These are phyloP conservation scores for Coelogynopora nodosa DNA, from an alignment of 2,888 invertebrate species.

Conservation along the genomic window DNA sequence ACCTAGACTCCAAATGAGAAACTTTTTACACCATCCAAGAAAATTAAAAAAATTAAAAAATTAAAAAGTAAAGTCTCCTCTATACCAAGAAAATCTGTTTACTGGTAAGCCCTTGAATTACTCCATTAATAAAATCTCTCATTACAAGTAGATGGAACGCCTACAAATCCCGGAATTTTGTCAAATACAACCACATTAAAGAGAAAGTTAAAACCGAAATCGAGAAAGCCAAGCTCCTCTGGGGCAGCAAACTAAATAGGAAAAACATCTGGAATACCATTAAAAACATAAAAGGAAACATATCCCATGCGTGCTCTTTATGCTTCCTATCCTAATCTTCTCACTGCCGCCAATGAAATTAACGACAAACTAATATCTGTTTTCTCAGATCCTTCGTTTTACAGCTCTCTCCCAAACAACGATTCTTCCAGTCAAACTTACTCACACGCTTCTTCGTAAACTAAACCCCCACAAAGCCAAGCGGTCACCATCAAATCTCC, in stretches of 20 bases:
- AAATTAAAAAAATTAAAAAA: too few relatives aligned
- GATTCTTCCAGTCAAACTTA: constrained; percentile 19
- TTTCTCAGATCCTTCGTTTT: background rate
- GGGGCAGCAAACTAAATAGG: background rate
- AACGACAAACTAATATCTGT: background rate
- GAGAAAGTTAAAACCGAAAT: background rate
- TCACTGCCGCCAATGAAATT: constrained; percentile 12
- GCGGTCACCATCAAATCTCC: background rate
- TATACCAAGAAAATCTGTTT: background rate
- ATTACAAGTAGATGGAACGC: background rate
- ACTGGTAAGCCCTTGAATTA: background rate
- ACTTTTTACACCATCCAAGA: background rate
- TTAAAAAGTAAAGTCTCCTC: too few relatives aligned
- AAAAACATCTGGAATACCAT: constrained; percentile 8
- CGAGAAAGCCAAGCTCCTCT: background rate
- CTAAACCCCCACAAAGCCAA: constrained; percentile 20
- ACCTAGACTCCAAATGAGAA: background rate
- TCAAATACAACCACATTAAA: background rate
- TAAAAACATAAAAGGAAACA: constrained; percentile 9
- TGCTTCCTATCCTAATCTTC: background rate
- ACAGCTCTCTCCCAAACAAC: background rate
- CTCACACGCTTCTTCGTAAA: constrained; percentile 18
- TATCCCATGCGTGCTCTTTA: constrained; percentile 18
- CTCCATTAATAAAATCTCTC: background rate
- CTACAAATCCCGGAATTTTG: background rate